These are phyloP conservation scores for Drosophila funebris DNA, from an alignment of 1,140 invertebrate species.

Conservation along the genomic window DNA sequence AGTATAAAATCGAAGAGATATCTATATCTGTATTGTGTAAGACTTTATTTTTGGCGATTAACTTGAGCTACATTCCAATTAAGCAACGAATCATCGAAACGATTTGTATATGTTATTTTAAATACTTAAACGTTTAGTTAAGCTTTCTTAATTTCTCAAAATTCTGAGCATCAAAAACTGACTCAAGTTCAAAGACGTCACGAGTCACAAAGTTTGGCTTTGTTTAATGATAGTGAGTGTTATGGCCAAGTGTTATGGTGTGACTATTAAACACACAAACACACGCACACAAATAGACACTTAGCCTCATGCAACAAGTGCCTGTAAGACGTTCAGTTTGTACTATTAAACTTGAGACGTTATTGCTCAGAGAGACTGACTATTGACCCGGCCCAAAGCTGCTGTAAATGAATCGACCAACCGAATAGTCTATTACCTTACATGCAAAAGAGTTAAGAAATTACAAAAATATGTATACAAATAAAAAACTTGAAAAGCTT, in stretches of 20 bases:
- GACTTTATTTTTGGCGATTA: constrained; percentile 46
- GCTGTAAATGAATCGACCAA: neutral
- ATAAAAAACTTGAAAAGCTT: neutral
- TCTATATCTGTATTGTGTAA: constrained; percentile 17
- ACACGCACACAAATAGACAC: constrained; percentile 16
- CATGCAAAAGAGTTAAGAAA: neutral
- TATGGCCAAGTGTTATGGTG: constrained; percentile 53
- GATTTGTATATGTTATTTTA: neutral
- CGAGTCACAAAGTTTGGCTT: constrained; percentile 66
- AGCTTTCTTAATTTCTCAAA: neutral
- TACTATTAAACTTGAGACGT: constrained; percentile 60
- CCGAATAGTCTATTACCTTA: neutral
- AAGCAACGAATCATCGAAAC: neutral
- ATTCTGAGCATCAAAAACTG: constrained; percentile 11
- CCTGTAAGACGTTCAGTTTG: constrained; percentile 68
- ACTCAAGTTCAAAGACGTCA: constrained; percentile 75
- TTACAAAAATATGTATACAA: neutral
- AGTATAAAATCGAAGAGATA: constrained; percentile 9
- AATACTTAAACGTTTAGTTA: neutral
- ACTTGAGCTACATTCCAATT: constrained; percentile 18
- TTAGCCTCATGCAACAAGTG: constrained; percentile 43
- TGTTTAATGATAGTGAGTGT: constrained; percentile 41
- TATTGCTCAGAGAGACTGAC: constrained; percentile 30
- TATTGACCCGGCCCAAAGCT: constrained; percentile 30
- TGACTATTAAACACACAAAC: too few relatives aligned